Evolutionary conservation across 2,888 invertebrate genomes (phyloP), one percentile per base, ranked within the genome.

Genomic region (Axea sp.): DNA sequence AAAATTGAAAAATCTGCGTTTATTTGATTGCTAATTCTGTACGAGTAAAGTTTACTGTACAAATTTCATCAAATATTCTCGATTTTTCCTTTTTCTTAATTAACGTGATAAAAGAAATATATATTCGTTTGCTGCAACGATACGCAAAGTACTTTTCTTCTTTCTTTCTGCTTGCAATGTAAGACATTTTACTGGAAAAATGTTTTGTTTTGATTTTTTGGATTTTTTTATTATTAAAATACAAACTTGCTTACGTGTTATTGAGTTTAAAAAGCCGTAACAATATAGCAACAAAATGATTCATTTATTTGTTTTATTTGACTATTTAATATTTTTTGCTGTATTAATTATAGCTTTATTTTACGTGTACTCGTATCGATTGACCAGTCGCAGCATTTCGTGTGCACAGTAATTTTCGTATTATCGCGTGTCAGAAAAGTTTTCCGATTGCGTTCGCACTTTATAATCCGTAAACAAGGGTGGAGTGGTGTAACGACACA

Each of bases 201-300:
- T 65, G 35, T 65, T 65, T 65, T 65, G n/a, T n/a, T n/a, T n/a
- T n/a, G n/a, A n/a, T n/a, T n/a, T n/a, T n/a, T n/a, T n/a, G n/a
- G n/a, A n/a, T n/a, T n/a, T n/a, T n/a, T n/a, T n/a, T n/a, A n/a
- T 65, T 47, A 65, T 65, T 65, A 65, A 65, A 65, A 55, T 55
- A 65, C 45, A 45, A 65, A 65, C 39, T 65, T 65, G 65, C 65
- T 65, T 65, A 64, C 53, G 64, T 53, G 53, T 53, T 53, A 45
- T 2, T 9, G n/a, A n/a, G n/a, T n/a, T n/a, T n/a, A n/a, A n/a
- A n/a, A n/a, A n/a, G n/a, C n/a, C n/a, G n/a, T n/a, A n/a, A n/a
- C n/a, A n/a, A n/a, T n/a, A n/a, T n/a, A n/a, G n/a, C n/a, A n/a
- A n/a, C n/a, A n/a, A n/a, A n/a, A n/a, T n/a, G n/a, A n/a, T n/a